Evolutionary conservation across 1,140 invertebrate species (phyloP), one percentile per base, ranked within the genome.

Genomic region (Cotesia typhae): DNA sequence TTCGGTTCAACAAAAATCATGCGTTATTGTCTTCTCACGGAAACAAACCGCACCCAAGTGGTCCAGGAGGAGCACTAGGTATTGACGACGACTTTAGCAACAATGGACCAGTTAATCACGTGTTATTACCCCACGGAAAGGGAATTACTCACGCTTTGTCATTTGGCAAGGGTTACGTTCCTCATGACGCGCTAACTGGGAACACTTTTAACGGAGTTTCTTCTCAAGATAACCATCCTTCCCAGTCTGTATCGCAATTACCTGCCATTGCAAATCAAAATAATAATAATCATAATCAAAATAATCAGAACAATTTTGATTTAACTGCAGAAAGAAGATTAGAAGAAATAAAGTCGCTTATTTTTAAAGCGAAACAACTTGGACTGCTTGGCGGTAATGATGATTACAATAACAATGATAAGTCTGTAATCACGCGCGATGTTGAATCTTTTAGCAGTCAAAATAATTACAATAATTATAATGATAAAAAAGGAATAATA

Each of bases 111-210:
- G 71, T 82, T 4, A 82, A 84, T 37, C 78, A 86, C 20, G 71
- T 82, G 0, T 61, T 73, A 0, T 67, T 84, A 67, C 83, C 84
- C 2, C 74, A 84, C 14, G 79, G 83, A 0, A 85, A 85, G 68
- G 79, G 77, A 2, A 74, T 84, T 37, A 73, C 38, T 65, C 80
- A 82, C 53, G 76, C 73, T 3, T 60, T 83, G 1, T 67, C 80
- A 1, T 85, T 76, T 35, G 82, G 83, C 0, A 81, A 81, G 36
- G 83, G 81, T 20, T 85, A 85, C 28, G 72, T 85, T 0, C 83
- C 83, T 3, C 84, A 83, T 52, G 80, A 79, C 4, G 76, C 14
- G 41, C 79, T 35, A 82, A 82, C 36, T 70, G 75, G 38, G 7
- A 28, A 51, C 28, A 17, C 53, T 4, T 77, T 73, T 35, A 77